Evolutionary conservation across 2,113 vertebrate genomes (phyloP).

Genomic region (Azemiops feae): DNA sequence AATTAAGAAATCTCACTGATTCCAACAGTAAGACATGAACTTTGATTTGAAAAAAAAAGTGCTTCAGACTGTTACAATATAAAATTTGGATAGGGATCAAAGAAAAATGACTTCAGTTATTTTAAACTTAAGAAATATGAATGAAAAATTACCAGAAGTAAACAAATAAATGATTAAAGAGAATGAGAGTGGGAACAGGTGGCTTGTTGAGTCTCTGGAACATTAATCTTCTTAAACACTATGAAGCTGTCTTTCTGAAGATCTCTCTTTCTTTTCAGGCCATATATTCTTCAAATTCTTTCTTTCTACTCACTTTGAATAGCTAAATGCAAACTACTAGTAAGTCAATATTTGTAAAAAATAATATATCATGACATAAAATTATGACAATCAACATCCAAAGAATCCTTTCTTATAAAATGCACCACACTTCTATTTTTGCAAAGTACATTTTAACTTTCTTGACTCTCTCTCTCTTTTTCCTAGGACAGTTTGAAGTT

Average conservation of each 20-base stretch:
- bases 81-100: neutral
- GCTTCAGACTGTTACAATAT: neutral
- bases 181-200: neutral
- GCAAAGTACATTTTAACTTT: neutral
- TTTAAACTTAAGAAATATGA: neutral
- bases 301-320: slow-evolving; percentile 37
- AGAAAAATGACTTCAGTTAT: neutral
- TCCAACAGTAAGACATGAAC: neutral
- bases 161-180: neutral
- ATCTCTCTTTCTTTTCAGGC: neutral
- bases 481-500: neutral
- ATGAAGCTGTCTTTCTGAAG: slow-evolving; percentile 1
- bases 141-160: neutral
- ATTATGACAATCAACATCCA: slow-evolving; percentile 17
- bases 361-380: slow-evolving; percentile 25
- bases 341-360: slow-evolving; percentile 30
- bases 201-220: neutral
- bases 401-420: slow-evolving; percentile 17
- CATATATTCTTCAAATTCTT: neutral
- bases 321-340: slow-evolving; percentile 21
- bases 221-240: neutral
- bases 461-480: neutral
- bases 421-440: neutral
- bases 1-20: neutral
- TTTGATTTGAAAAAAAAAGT: neutral